phyloP scores from a whole-genome alignment of 2,113 vertebrate species.

The Tylochromis polylepis region DNA sequence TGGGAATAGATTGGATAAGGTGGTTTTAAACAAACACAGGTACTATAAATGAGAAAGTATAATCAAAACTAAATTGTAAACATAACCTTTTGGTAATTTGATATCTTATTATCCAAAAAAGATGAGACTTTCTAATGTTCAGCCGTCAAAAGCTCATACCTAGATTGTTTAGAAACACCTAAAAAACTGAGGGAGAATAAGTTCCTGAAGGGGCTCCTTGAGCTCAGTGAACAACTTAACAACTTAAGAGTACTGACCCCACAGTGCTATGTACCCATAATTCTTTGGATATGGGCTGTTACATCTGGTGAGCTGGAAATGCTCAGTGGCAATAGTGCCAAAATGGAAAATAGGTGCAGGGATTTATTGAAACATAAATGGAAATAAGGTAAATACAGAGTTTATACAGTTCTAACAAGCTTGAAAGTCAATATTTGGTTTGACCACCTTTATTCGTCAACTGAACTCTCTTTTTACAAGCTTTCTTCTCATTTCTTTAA shows the following conservation, averaged over 20 bases:
- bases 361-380: neutral
- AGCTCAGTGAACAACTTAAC: neutral
- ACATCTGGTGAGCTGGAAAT: neutral
- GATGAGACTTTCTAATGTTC: neutral
- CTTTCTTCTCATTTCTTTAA: neutral
- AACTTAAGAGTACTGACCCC: neutral
- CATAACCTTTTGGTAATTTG: neutral
- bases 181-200: neutral
- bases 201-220: neutral
- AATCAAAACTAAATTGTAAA: neutral
- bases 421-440: neutral
- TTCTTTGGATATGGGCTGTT: neutral
- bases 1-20: neutral
- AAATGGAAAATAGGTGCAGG: neutral
- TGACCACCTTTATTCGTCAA: neutral
- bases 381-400: neutral
- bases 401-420: neutral
- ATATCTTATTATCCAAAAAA: neutral
- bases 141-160: neutral
- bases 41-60: neutral
- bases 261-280: neutral
- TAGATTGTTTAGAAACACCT: neutral
- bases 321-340: neutral
- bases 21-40: neutral
- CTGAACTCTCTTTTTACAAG: neutral